Conservation (phyloP, 2,888 invertebrate genomes). For the Elgonia sp. region DNA sequence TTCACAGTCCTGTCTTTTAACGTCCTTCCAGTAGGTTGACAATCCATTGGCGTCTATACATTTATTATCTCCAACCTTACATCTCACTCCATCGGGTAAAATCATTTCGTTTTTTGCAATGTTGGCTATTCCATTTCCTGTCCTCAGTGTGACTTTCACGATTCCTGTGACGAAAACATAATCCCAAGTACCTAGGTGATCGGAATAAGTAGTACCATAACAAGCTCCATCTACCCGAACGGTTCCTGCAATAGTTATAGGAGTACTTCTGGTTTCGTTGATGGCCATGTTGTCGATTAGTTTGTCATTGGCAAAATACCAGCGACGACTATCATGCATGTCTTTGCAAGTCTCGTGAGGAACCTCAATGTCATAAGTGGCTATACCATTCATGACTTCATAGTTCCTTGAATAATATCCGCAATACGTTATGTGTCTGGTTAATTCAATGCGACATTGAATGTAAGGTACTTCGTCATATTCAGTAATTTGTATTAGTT, state of each 20-base stretch:
- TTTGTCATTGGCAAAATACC: background rate
- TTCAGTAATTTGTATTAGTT: background rate
- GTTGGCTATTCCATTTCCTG: no score
- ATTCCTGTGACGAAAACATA: slow-evolving; percentile 21
- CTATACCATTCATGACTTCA: background rate
- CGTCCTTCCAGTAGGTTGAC: no score
- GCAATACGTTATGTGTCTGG: background rate
- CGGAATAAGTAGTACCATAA: background rate
- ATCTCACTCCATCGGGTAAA: no score
- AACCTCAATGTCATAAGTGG: background rate
- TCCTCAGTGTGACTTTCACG: background rate
- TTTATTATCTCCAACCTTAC: no score
- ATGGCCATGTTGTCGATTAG: background rate
- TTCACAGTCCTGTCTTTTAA: no score
- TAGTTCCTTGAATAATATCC: background rate
- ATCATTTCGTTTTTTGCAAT: no score
- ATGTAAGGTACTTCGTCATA: background rate
- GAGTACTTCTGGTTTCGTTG: background rate
- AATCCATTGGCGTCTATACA: no score
- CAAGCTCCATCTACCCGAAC: slow-evolving; percentile 8
- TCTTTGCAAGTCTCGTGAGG: background rate
- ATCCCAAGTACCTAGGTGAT: slow-evolving; percentile 14
- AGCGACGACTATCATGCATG: background rate
- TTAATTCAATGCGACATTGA: background rate
- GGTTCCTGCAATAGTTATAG: slow-evolving; percentile 8